Conservation (phyloP, 2,888 invertebrate species). For the Operophtera brumata region DNA sequence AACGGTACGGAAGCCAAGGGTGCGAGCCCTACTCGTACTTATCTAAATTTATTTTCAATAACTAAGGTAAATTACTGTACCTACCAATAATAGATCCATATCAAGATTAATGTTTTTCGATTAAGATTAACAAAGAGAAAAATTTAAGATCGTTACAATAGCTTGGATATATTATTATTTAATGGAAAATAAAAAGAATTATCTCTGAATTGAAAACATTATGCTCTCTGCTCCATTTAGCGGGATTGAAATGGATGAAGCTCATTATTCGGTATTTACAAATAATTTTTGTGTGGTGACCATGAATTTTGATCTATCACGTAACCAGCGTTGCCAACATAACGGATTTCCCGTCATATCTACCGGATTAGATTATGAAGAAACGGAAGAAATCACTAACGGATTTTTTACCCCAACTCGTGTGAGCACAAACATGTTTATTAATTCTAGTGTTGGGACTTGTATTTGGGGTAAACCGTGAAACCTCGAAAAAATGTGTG, state of each 20-base stretch:
- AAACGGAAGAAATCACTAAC: no score
- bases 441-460: constrained; percentile 7
- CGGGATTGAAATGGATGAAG: constrained; percentile 19
- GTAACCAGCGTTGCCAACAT: no score
- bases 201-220: constrained; percentile 17
- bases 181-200: constrained; percentile 4
- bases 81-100: no score
- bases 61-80: no score
- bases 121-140: neutral
- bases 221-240: constrained; percentile 14
- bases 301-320: neutral
- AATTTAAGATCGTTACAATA: neutral
- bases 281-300: constrained; percentile 17
- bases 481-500: neutral
- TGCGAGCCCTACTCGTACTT: no score
- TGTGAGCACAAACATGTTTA: constrained; percentile 9
- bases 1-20: no score
- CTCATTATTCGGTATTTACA: constrained; percentile 11
- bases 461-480: neutral
- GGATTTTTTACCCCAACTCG: no score
- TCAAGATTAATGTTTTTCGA: no score
- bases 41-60: no score
- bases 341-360: no score
- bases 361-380: no score
- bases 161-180: neutral